Evolutionary conservation across 2,113 vertebrate species (phyloP), one percentile per base, ranked within the genome.

Genomic region (Alexandromys fortis): DNA sequence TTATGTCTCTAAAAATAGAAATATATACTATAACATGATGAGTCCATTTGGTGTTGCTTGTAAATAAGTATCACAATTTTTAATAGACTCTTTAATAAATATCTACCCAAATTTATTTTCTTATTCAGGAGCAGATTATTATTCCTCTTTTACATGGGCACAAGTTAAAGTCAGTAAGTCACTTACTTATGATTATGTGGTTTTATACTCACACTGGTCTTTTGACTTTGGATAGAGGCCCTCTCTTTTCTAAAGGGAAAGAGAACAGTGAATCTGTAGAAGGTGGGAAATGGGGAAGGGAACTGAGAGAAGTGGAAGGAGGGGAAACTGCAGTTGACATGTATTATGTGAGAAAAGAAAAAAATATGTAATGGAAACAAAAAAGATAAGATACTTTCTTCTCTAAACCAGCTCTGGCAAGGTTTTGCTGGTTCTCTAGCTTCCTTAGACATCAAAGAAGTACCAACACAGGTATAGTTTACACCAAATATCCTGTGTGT

Each of bases 401-500:
- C 5, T 47, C 4, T 77, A 61, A 16, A 52, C 21, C 76, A 82
- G 30, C 2, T 72, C 14, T n/a, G 16, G 10, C 42, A 83, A 82
- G 13, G 11, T 3, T 79, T 67, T 13, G 10, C 35, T 47, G 12
- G 16, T 3, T 7, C 9, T 75, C 13, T 17, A 49, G 8, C 47
- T 75, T 45, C 55, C 1, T 49, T 26, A 24, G 0, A 0, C 0
- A 8, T 77, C 49, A 68, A 8, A 88, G 17, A 77, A 96, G 6
- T 16, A 35, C 22, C 21, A 13, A 0, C 5, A 0, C 35, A 26
- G 16, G 19, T 30, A 55, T 12, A 22, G 5, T 11, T 22, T 86
- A 5, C 2, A 35, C 2, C 7, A n/a, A 7, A 6, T 7, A 58
- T 4, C 24, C 45, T 13, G 30, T 86, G 2, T 4, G 10, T n/a